These are phyloP conservation scores for Cyanoramphus novaezelandiae DNA, from an alignment of 2,113 vertebrate genomes.

Conservation along the genomic window DNA sequence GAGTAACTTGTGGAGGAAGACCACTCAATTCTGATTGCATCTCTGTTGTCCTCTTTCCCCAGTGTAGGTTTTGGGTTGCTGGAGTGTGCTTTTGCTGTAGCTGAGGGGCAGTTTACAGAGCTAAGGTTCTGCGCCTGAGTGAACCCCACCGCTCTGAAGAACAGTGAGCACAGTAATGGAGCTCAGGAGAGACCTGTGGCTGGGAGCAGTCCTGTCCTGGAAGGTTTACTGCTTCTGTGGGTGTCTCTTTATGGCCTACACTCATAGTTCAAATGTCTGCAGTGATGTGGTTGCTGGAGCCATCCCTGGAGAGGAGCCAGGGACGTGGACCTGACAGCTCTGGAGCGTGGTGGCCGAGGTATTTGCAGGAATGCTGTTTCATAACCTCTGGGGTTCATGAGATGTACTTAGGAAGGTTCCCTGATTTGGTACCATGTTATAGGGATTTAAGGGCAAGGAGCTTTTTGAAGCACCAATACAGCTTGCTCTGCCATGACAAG, in stretches of 20 bases:
- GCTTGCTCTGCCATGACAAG: neutral
- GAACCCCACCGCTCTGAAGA: neutral
- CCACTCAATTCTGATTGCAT: neutral
- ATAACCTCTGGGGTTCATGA: neutral
- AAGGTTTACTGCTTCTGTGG: neutral
- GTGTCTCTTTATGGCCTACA: neutral
- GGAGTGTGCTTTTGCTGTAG: neutral
- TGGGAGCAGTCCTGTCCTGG: neutral
- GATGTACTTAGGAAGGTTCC: neutral
- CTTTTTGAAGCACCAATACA: neutral
- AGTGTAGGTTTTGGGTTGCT: neutral
- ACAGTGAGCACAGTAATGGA: neutral
- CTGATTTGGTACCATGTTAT: neutral
- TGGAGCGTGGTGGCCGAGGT: rapidly evolving
- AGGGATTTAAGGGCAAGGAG: neutral
- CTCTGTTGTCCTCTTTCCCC: neutral
- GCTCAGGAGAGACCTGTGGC: neutral
- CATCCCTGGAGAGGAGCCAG: neutral
- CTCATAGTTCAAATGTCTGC: rapidly evolving
- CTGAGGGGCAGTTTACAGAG: rapidly evolving
- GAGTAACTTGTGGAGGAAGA: neutral
- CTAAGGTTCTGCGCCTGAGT: neutral
- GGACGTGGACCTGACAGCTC: rapidly evolving
- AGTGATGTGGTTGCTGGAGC: rapidly evolving
- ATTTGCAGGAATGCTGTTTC: neutral